Conservation (phyloP, 2,113 vertebrate species). For the Gallinago paraguaiae region DNA sequence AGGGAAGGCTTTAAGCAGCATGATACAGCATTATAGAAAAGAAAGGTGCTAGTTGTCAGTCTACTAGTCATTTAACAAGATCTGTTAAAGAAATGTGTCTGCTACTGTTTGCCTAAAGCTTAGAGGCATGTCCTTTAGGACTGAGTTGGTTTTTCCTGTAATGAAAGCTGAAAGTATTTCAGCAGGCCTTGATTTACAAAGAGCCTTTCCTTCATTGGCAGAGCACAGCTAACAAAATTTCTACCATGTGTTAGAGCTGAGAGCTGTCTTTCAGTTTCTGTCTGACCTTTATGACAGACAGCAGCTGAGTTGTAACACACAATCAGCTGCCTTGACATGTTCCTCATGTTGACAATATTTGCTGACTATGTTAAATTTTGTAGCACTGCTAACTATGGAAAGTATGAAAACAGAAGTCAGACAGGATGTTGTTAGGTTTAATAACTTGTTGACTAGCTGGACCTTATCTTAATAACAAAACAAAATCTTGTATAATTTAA, state of each 20-base stretch:
- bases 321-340: background rate
- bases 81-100: background rate
- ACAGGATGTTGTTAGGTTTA: background rate
- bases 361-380: background rate
- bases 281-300: background rate
- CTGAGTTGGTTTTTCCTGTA: background rate
- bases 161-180: background rate
- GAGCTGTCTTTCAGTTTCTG: background rate
- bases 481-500: background rate
- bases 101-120: background rate
- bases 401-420: background rate
- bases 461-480: background rate
- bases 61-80: background rate
- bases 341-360: background rate
- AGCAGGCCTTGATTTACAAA: background rate
- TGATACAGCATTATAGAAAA: background rate
- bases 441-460: background rate
- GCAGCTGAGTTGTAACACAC: background rate
- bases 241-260: background rate
- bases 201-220: background rate
- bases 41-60: background rate
- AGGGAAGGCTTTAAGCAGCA: background rate
- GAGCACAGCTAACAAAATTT: background rate
- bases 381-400: background rate
- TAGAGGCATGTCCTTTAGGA: background rate